Conservation (phyloP, 2,888 invertebrate species). For the Limnephilus marmoratus region DNA sequence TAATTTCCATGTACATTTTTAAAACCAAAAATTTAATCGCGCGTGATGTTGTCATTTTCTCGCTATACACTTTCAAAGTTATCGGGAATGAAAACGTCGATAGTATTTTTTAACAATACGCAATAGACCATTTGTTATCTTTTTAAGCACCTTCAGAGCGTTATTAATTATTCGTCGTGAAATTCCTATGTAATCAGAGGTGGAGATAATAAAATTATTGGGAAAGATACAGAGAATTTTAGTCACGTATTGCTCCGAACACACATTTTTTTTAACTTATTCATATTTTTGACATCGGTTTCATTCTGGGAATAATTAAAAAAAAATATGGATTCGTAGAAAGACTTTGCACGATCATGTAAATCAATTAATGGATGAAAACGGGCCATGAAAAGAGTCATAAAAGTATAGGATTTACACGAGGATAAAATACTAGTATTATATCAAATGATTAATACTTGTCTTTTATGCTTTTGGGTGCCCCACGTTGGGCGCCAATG, state of each 20-base stretch:
- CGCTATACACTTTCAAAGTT: background rate
- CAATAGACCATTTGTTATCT: background rate
- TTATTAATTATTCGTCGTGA: background rate
- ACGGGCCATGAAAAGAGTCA: no score
- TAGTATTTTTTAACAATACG: background rate
- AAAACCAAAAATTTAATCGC: no score
- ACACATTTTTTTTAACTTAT: background rate
- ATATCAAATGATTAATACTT: no score
- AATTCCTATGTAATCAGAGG: background rate
- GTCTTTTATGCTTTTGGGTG: no score
- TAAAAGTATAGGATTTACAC: no score
- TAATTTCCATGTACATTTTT: no score
- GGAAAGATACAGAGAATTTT: background rate
- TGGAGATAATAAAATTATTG: background rate
- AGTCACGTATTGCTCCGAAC: background rate
- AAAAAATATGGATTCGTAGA: background rate
- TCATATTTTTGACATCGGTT: background rate
- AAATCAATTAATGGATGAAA: no score
- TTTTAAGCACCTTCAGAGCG: background rate
- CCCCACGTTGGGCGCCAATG: no score
- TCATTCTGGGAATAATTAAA: background rate
- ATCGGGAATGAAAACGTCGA: background rate
- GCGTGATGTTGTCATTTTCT: background rate
- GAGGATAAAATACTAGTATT: no score
- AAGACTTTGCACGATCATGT: no score